Evolutionary conservation across 2,888 invertebrate species (phyloP), one percentile per base, ranked within the genome.

Genomic region (Luffia ferchaultella): DNA sequence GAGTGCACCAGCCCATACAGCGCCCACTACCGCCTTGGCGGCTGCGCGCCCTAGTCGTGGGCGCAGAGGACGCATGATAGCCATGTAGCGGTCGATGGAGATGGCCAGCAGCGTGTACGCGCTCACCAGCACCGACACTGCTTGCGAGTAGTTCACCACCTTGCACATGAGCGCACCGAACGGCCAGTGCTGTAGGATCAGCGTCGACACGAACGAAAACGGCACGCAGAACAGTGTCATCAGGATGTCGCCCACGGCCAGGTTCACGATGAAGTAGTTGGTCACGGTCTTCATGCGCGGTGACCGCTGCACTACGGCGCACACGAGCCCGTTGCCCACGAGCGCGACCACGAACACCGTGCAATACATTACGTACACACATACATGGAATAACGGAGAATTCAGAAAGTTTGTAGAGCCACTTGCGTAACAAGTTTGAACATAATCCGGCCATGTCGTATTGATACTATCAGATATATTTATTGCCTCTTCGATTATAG

Each of bases 201-300:
- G 78, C 61, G 90, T 90, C 12, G 95, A 89, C 19, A 95, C 88
- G 63, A 94, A 95, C 1, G 95, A 92, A 65, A 96, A 96, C 1
- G 96, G 96, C 55, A 97, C 92, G 73, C 97, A 96, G 62, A 97
- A 91, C 18, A 94, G 65, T 0, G 95, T 93, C 90, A 97, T 95
- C 51, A 96, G 76, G 53, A 97, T 90, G 68, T 97, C 97, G 42
- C 96, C 94, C 42, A 95, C 85, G 0, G 96, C 95, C 57, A 97
- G 80, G 71, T 93, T 94, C 65, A 93, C 92, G 64, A 97, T 94
- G 71, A 96, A 96, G 73, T 89, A 94, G 73, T 97, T 97, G 43
- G 96, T 96, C 2, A 96, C 95, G 0, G 95, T 96, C 61, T 93
- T 88, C 95, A 96, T 96, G 42, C 93, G 87, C 0, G 93, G 91